Evolutionary conservation across 1,140 invertebrate species (phyloP).

Genomic region (Laupala kohalensis): DNA sequence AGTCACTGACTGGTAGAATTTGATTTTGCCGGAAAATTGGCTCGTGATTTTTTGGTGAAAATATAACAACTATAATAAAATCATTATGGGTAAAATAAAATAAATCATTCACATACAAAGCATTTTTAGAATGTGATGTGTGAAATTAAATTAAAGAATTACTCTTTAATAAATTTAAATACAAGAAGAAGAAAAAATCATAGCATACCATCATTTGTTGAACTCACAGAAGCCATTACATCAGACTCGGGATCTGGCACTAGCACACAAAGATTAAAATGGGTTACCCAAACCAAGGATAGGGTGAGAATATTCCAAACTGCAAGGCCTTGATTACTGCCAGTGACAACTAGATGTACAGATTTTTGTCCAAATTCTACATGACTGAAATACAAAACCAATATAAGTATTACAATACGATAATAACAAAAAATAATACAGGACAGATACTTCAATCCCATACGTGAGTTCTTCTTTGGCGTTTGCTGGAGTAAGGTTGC

Average conservation of each 20-base stretch:
- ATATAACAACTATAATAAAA: background rate
- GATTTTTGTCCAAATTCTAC: constrained; percentile 50
- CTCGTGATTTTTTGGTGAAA: background rate
- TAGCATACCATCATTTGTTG: constrained; percentile 40
- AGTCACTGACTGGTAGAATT: background rate
- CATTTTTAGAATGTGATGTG: background rate
- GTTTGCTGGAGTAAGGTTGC: constrained; percentile 14
- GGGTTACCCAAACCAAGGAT: constrained; percentile 42
- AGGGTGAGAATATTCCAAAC: constrained; percentile 62
- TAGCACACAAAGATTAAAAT: constrained; percentile 29
- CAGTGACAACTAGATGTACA: constrained; percentile 47
- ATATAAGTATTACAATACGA: constrained; percentile 9
- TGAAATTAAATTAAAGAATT: too few relatives aligned
- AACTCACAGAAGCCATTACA: constrained; percentile 50
- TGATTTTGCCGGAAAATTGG: background rate
- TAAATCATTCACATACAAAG: background rate
- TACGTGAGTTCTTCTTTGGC: constrained; percentile 14
- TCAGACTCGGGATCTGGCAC: constrained; percentile 44
- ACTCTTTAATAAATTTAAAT: too few relatives aligned
- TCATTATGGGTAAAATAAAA: background rate
- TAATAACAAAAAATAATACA: background rate
- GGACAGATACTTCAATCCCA: background rate
- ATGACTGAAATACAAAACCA: constrained; percentile 27
- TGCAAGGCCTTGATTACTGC: constrained; percentile 38
- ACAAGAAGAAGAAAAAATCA: too few relatives aligned